These are phyloP conservation scores for Pagetopsis macropterus DNA, from an alignment of 2,797 vertebrate genomes.

Conservation along the genomic window DNA sequence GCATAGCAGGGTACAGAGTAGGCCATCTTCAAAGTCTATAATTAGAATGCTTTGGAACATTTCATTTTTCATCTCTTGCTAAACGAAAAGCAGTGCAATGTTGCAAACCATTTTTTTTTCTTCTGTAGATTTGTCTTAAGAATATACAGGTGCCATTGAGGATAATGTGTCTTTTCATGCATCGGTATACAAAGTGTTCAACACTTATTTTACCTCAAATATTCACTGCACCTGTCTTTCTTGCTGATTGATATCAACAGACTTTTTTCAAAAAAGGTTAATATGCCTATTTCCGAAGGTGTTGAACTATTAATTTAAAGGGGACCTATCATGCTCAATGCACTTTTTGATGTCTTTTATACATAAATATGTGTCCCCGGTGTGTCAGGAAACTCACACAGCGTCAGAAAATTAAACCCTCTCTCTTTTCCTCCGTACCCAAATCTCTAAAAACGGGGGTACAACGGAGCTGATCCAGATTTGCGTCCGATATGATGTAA, in stretches of 20 bases:
- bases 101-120: background rate
- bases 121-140: background rate
- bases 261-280: background rate
- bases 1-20: conserved; percentile 7
- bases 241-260: background rate
- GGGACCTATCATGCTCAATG: too few species aligned
- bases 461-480: too few species aligned
- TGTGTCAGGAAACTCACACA: too few species aligned
- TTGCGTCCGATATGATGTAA: too few species aligned
- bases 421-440: too few species aligned
- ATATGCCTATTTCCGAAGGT: background rate
- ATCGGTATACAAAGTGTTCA: background rate
- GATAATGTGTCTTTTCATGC: background rate
- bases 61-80: conserved; percentile 1
- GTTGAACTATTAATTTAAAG: background rate
- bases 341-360: too few species aligned
- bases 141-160: background rate
- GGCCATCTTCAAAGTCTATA: background rate
- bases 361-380: too few species aligned
- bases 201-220: background rate
- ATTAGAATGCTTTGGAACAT: background rate
- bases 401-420: too few species aligned
- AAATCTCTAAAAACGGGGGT: too few species aligned
- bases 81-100: conserved; percentile 10
- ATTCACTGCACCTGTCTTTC: background rate